Evolutionary conservation across 2,888 invertebrate species (phyloP).

Genomic region (Sthenelais limicola): DNA sequence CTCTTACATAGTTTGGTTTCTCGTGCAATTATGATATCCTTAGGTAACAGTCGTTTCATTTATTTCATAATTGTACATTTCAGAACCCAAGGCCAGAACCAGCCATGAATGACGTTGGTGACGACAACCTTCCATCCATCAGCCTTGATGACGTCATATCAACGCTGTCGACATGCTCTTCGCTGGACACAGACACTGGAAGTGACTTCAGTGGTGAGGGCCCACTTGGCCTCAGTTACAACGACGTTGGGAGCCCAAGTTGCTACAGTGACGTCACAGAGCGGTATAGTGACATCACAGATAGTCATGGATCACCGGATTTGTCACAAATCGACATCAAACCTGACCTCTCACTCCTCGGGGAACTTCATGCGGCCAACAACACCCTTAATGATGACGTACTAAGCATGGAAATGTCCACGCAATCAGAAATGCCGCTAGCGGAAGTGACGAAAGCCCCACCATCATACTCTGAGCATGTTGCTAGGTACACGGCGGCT

Average conservation of each 20-base stretch:
- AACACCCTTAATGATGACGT: conserved; percentile 20
- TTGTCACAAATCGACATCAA: neutral
- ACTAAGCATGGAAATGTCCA: neutral
- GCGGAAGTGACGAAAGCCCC: neutral
- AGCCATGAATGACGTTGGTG: too few relatives aligned
- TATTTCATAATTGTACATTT: too few relatives aligned
- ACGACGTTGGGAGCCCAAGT: conserved; percentile 12
- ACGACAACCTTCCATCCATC: conserved; percentile 34
- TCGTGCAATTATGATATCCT: too few relatives aligned
- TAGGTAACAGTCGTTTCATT: too few relatives aligned
- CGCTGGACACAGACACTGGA: conserved; percentile 25
- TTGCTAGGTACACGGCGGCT: conserved; percentile 15
- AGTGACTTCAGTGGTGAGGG: conserved; percentile 32
- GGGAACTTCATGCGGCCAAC: conserved; percentile 15
- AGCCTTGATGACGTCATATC: conserved; percentile 33
- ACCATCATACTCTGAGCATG: conserved; percentile 28
- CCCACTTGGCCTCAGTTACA: conserved; percentile 4
- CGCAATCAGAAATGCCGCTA: neutral
- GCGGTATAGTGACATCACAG: conserved; percentile 9
- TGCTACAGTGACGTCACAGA: conserved; percentile 12
- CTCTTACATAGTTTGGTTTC: too few relatives aligned
- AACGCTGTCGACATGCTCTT: conserved; percentile 16
- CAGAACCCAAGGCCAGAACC: too few relatives aligned
- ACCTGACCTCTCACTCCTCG: conserved; percentile 4
- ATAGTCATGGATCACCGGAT: conserved; percentile 13